Conservation (phyloP, 2,113 vertebrate species). For the Ochotona princeps region DNA sequence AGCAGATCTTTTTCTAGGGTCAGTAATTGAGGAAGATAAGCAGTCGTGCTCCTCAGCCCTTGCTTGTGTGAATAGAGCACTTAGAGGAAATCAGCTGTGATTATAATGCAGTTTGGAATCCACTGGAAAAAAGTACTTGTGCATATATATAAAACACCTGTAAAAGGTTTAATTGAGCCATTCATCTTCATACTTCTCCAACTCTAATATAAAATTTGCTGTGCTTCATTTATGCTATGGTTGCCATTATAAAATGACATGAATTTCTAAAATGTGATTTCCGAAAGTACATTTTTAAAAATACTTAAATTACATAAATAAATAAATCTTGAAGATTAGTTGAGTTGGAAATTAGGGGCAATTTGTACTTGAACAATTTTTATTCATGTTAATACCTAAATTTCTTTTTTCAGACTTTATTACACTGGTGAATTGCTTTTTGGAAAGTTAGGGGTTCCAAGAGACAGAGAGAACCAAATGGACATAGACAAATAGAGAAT, state of each 20-base stretch:
- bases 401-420: background rate
- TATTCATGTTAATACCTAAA: background rate
- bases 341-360: background rate
- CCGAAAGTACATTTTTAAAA: conserved; percentile 29
- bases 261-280: conserved; percentile 37
- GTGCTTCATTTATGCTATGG: background rate
- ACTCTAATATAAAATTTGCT: conserved; percentile 18
- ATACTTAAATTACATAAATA: background rate
- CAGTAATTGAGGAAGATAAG: background rate
- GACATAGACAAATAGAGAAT: no score
- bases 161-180: background rate
- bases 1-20: background rate
- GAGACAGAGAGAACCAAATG: no score
- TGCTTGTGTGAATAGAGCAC: background rate
- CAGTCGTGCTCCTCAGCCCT: background rate
- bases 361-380: conserved; percentile 36
- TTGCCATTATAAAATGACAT: conserved; percentile 8
- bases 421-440: background rate
- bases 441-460: no score
- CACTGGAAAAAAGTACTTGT: background rate
- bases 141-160: background rate
- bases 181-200: background rate
- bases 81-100: background rate
- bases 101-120: conserved; percentile 20
- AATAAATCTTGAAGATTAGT: background rate